Evolutionary conservation across 2,797 vertebrate species (phyloP).

Genomic region (Prunella strophiata): DNA sequence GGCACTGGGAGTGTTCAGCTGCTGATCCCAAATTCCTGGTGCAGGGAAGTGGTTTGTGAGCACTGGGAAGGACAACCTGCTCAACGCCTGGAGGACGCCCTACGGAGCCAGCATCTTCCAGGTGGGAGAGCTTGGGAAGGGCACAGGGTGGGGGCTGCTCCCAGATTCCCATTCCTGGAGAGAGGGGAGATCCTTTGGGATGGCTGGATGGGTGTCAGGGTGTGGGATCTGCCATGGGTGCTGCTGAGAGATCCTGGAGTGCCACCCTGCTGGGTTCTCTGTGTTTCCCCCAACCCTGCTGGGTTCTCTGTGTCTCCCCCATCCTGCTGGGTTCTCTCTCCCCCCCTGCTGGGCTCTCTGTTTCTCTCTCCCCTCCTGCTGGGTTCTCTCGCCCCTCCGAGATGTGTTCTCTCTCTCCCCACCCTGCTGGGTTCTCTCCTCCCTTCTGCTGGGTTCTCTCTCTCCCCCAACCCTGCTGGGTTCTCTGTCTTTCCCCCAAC

Average conservation of each 20-base stretch:
- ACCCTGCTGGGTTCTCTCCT: not conserved
- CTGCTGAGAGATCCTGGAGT: not conserved
- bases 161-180: not conserved
- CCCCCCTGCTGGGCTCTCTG: no score
- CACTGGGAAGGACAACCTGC: conserved; percentile 93
- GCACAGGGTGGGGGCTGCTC: accelerated
- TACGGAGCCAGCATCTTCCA: conserved; percentile 92
- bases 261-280: not conserved
- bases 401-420: no score
- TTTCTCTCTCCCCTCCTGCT: no score
- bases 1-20: accelerated
- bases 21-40: accelerated
- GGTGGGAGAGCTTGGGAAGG: conserved; percentile 21
- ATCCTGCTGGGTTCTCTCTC: no score
- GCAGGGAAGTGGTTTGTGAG: conserved; percentile 96
- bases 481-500: no score
- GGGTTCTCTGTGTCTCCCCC: no score
- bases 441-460: not conserved
- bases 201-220: accelerated
- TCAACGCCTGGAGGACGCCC: conserved; percentile 92
- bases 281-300: no score
- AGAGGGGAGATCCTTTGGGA: not conserved
- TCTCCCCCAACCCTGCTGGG: no score
- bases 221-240: accelerated
- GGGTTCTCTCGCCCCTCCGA: no score